Base-by-base conservation (phyloP, 2,797 vertebrate species). In the Molossus alvarezi region DNA sequence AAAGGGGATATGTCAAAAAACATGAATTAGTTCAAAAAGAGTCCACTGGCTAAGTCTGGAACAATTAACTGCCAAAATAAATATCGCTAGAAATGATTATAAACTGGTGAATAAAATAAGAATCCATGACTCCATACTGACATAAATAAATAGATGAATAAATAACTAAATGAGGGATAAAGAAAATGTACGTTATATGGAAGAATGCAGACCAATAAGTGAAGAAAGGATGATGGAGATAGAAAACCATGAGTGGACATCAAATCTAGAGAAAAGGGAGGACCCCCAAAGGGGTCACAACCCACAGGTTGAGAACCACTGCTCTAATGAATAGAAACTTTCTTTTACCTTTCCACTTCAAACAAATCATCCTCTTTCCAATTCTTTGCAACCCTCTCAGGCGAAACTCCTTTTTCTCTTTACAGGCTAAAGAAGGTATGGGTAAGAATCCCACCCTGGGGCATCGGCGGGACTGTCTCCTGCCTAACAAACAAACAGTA, bases 31-130 rank as follows among this genome's bases (percentile, higher is more conserved):
- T 45, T 85, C 53, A 37, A 73, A 85, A 85, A 77, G 14, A 48
- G 4, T 82, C 20, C 11, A 75, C 21, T 69, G 25, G 25, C 45
- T 15, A 73, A 86, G 77, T 64, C 37, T 81, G 20, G 8, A 10
- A 29, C 1, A 83, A 67, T n/a, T 64, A 37, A 87, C 11, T 21
- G 73, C 9, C 25, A 84, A 88, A 94, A 81, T 84, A 58, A 96
- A 55, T 41, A 80, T 10, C 58, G 11, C 65, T 71, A 65, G 5
- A 57, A 76, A 89, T 45, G 4, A 75, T 75, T 79, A 51, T 94
- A 77, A 75, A 23, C 13, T 71, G 18, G 10, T 58, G 25, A 93
- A 81, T 82, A 76, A 86, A 75, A 75, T 41, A 88, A 64, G 11
- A 88, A 82, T 72, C 25, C 14, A 72, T 88, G 58, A 90, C n/a